These are phyloP conservation scores for Pristionchus pacificus DNA, from an alignment of 1,140 invertebrate species.

Conservation along the genomic window DNA sequence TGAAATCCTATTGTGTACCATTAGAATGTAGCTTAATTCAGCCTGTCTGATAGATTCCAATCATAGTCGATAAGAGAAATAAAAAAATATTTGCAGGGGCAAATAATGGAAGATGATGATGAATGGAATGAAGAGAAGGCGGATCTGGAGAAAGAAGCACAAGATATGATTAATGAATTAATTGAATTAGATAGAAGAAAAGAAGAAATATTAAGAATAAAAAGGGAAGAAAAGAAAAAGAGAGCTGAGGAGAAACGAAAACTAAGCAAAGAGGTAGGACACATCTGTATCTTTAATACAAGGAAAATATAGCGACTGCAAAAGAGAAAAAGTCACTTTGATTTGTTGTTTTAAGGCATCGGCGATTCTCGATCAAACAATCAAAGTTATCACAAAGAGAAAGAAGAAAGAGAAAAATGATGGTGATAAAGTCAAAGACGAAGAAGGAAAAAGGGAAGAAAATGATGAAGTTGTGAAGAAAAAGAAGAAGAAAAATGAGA, in stretches of 20 bases:
- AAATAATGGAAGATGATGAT: not conserved
- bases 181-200: not conserved
- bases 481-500: conserved; percentile 4
- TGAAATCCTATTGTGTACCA: not conserved
- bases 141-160: not conserved
- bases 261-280: too few species aligned
- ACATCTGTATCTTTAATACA: too few species aligned
- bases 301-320: too few species aligned
- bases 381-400: conserved; percentile 9
- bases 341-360: too few species aligned
- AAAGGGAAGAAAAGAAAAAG: not conserved
- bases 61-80: not conserved
- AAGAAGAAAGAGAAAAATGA: conserved; percentile 4
- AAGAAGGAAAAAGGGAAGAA: not conserved
- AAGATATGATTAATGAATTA: not conserved
- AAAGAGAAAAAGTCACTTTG: too few species aligned
- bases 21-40: not conserved
- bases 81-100: not conserved
- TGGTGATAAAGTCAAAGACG: conserved; percentile 5
- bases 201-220: not conserved
- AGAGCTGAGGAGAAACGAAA: not conserved
- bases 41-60: not conserved
- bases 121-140: not conserved
- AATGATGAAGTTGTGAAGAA: not conserved
- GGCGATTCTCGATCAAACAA: too few species aligned